Percentiles rank a stretch among this genome's conserved stretches.
Conservation (phyloP, 1,140 invertebrate species). For the Caerostris darwini region DNA sequence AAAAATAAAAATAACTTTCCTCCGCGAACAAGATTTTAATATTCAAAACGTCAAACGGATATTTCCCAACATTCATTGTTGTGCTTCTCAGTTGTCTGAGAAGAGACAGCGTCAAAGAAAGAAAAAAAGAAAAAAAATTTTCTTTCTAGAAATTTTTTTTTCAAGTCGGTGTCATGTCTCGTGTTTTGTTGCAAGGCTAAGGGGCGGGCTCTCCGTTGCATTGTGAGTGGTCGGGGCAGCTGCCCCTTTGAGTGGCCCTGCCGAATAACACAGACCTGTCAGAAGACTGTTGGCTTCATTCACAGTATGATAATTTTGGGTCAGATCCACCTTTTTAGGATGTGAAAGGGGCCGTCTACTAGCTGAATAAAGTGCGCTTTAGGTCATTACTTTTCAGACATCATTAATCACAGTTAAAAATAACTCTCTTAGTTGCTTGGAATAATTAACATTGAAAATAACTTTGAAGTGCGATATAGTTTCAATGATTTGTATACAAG, state of each 20-base stretch:
- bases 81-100: not conserved
- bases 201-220: constrained; percentile 32
- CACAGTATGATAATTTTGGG: constrained; percentile 72
- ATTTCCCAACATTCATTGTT: not conserved
- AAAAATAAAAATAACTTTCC: not conserved
- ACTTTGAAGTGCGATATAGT: no score
- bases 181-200: constrained; percentile 11
- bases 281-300: constrained; percentile 72
- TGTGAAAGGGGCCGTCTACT: not conserved
- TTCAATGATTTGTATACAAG: no score
- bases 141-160: not conserved
- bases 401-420: not conserved
- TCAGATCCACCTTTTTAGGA: constrained; percentile 59
- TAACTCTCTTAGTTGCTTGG: no score
- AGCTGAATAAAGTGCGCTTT: not conserved
- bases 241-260: constrained; percentile 72
- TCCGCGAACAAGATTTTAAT: constrained; percentile 48
- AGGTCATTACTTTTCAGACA: not conserved
- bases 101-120: not conserved
- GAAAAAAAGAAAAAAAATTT: not conserved
- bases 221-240: constrained; percentile 59
- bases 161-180: not conserved
- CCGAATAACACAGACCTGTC: constrained; percentile 52
- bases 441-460: no score
- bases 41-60: constrained; percentile 40